A percentile compares a stretch with the other conserved stretches of the same genome.
These are phyloP conservation scores for Eustalomyia histrio DNA, from an alignment of 2,888 invertebrate genomes.

Conservation along the genomic window DNA sequence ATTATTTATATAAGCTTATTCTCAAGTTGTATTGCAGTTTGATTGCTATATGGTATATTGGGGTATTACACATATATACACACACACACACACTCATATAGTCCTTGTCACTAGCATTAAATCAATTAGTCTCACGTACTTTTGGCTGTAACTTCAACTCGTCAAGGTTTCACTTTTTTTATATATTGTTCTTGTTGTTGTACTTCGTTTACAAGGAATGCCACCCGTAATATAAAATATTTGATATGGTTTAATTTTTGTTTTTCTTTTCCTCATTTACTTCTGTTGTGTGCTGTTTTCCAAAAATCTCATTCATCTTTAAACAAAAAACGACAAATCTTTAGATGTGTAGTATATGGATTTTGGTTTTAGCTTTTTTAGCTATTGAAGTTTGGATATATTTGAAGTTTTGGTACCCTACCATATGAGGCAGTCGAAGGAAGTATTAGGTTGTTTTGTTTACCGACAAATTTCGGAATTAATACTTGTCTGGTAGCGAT, in stretches of 20 bases:
- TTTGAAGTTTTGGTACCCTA: background rate
- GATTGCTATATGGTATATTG: too few relatives aligned
- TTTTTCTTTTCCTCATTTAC: background rate
- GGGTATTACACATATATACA: conserved; percentile 12
- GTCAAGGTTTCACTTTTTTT: conserved; percentile 59
- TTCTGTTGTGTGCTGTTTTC: conserved; percentile 13
- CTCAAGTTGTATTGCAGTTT: too few relatives aligned
- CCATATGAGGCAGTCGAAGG: background rate
- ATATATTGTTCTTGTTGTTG: conserved; percentile 9
- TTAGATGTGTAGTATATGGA: background rate
- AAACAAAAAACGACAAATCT: background rate
- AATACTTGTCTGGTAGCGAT: too few relatives aligned
- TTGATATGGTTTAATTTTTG: conserved; percentile 45
- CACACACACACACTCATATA: conserved; percentile 20
- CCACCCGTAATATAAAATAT: conserved; percentile 34
- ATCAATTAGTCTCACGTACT: conserved; percentile 66
- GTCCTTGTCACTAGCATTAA: conserved; percentile 63
- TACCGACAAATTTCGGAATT: too few relatives aligned
- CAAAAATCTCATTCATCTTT: background rate
- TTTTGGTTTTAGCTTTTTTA: background rate
- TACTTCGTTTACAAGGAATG: conserved; percentile 23
- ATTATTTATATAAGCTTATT: too few relatives aligned
- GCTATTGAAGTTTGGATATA: too few relatives aligned
- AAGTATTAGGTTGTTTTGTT: too few relatives aligned
- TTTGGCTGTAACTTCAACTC: conserved; percentile 47